Evolutionary conservation across 2,113 vertebrate species (phyloP), one percentile per base, ranked within the genome.

Genomic region (Xyrauchen texanus): DNA sequence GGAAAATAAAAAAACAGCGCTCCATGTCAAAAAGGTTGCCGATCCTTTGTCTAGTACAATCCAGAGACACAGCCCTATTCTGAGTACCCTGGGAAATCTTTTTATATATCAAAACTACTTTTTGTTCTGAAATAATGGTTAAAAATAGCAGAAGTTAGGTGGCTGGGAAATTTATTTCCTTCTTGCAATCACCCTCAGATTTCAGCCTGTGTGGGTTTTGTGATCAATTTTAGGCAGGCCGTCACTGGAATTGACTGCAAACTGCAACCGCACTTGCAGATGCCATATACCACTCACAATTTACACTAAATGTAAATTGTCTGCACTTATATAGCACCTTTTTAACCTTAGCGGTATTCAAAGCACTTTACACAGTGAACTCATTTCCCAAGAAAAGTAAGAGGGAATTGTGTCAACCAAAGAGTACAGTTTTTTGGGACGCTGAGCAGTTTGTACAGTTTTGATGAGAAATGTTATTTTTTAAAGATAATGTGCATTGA

Each of bases 91-190:
- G 13, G 13, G 53, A 57, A 46, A 34, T 45, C n/a, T 13, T 45
- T 71, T 57, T 44, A n/a, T 71, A 8, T 46, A 44, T 57, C 53
- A 71, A 45, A 57, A 45, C 53, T 58, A n/a, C 15, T 55, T 55
- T 70, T 44, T 57, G 7, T 44, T 45, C 13, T 58, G 53, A 57
- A 34, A 49, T 21, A 49, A 73, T 47, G 44, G n/a, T 47, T 45
- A 0, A 73, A 73, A 73, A 47, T 61, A 21, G 16, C 51, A 42
- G 7, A 6, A 42, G 13, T 57, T 9, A 73, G 55, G 61, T 21
- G 4, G 57, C 6, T 62, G 44, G 57, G 62, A 16, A 49, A 49
- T 62, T 21, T 4, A 2, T 2, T 73, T 73, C 44, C 57, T 8
- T 15, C 47, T 73, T 60, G 44, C 44, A 60, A 15, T 73, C 57